These are phyloP conservation scores for Gobio gobio DNA, from an alignment of 2,113 vertebrate species.

Conservation along the genomic window DNA sequence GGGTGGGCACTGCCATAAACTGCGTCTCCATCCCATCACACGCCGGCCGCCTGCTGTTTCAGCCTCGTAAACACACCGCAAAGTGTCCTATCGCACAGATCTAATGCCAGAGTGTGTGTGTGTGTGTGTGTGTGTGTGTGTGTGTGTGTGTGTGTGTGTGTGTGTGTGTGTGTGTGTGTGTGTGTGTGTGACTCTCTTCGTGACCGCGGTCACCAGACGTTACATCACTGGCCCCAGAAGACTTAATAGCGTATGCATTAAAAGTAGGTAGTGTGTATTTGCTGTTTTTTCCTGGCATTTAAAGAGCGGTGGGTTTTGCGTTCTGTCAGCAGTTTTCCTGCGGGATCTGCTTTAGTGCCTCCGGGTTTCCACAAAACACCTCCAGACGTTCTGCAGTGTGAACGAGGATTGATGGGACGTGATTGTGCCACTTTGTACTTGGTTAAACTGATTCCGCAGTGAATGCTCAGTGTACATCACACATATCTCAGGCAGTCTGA, in stretches of 20 bases:
- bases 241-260: constrained; percentile 43
- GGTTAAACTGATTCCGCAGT: not conserved
- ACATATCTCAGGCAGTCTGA: not conserved
- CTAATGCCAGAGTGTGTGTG: not conserved
- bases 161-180: too few species aligned
- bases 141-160: too few species aligned
- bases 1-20: constrained; percentile 19
- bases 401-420: not conserved
- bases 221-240: constrained; percentile 55
- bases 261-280: constrained; percentile 34
- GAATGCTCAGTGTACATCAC: not conserved
- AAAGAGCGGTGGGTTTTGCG: constrained; percentile 10
- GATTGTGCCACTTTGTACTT: constrained; percentile 14
- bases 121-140: too few species aligned
- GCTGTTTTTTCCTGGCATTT: constrained; percentile 49
- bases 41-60: constrained; percentile 15
- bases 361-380: not conserved
- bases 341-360: constrained; percentile 1
- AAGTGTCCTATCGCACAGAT: too few species aligned
- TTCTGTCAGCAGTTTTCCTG: constrained; percentile 38
- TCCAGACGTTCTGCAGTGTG: not conserved
- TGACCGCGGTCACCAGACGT: constrained; percentile 64
- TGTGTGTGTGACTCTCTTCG: constrained; percentile 25
- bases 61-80: constrained; percentile 39
- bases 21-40: constrained; percentile 13